phyloP scores from a whole-genome alignment of 1,140 invertebrate genomes.

The Trachymyrmex cornetzi region DNA sequence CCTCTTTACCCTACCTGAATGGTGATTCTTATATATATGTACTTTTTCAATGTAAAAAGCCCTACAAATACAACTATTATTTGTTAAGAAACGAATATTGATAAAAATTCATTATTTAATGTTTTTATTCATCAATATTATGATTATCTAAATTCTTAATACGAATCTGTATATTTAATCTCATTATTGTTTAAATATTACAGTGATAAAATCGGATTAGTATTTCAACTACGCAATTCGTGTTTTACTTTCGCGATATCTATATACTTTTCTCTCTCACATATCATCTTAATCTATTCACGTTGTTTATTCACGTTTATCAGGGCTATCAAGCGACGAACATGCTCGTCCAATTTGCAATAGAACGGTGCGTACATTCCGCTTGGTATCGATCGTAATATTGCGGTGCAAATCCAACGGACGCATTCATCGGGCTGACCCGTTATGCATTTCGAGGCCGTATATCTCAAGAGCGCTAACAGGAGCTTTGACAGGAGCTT shows the following conservation, averaged over 20 bases:
- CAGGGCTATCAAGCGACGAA: slow-evolving; percentile 1
- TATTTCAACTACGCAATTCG: background rate
- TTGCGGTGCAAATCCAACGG: background rate
- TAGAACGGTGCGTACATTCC: slow-evolving; percentile 21
- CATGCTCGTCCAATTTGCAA: slow-evolving; percentile 4
- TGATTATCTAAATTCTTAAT: background rate
- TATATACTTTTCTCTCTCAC: background rate
- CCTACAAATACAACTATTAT: no score
- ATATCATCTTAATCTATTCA: slow-evolving; percentile 17
- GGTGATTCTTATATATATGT: no score
- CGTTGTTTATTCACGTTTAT: slow-evolving; percentile 44
- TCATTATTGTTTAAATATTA: background rate
- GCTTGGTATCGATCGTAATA: slow-evolving; percentile 26
- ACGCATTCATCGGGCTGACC: slow-evolving; percentile 48
- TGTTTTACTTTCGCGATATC: background rate
- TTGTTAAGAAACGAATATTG: no score
- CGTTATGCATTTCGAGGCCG: slow-evolving; percentile 28
- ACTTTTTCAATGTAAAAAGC: no score
- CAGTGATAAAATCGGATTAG: background rate
- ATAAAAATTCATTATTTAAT: no score
- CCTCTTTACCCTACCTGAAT: no score
- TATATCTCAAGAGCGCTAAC: slow-evolving; percentile 8
- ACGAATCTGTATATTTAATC: background rate
- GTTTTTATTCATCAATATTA: background rate
- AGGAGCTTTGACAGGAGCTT: slow-evolving; percentile 53